phyloP scores from a whole-genome alignment of 2,113 vertebrate species.

The Apistogramma diplotaenia region DNA sequence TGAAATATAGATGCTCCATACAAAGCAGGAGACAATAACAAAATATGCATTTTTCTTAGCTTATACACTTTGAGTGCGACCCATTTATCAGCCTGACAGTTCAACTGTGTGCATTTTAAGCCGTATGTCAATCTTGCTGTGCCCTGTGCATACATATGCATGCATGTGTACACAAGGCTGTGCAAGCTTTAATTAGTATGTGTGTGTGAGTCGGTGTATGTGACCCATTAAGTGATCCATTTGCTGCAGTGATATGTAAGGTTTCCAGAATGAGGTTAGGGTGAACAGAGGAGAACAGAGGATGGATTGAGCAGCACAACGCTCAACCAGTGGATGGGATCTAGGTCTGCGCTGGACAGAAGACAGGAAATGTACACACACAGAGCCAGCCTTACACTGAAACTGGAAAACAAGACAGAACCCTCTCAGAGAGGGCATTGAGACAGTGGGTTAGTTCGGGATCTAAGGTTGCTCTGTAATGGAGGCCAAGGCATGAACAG shows the following conservation, averaged over 20 bases:
- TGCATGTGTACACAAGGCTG: background rate
- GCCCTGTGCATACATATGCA: background rate
- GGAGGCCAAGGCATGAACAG: conserved; percentile 48
- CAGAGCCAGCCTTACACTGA: conserved; percentile 20
- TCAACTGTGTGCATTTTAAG: background rate
- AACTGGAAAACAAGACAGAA: conserved; percentile 46
- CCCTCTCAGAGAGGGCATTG: conserved; percentile 44
- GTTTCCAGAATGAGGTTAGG: conserved; percentile 20
- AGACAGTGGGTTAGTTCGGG: conserved; percentile 48
- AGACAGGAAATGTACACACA: conserved; percentile 32
- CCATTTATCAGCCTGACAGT: too few species aligned
- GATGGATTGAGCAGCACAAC: conserved; percentile 30
- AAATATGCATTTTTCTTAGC: background rate
- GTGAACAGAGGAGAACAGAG: conserved; percentile 46
- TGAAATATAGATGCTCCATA: conserved; percentile 6
- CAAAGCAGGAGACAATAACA: background rate
- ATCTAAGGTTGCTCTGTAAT: conserved; percentile 42
- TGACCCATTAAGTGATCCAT: conserved; percentile 41
- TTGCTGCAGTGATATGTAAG: conserved; percentile 30
- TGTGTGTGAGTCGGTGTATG: conserved; percentile 1
- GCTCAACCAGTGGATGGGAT: conserved; percentile 6
- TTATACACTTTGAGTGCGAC: background rate
- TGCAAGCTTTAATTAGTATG: background rate
- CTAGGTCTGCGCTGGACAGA: conserved; percentile 30
- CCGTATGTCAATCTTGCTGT: background rate